Base-by-base conservation (phyloP, 2,113 vertebrate genomes). In the Jacana jacana region DNA sequence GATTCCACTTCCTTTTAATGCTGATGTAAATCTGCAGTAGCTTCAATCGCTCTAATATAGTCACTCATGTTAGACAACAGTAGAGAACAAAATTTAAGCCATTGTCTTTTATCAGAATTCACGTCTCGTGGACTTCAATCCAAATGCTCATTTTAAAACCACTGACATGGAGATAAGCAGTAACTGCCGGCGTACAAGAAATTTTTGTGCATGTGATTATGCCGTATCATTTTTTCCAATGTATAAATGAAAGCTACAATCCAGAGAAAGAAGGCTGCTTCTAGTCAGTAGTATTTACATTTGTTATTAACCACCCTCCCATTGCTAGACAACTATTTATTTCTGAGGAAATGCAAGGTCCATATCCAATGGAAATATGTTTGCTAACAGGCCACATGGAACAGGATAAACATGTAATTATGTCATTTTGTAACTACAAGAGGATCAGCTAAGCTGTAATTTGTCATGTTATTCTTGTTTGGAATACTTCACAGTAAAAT, bases 341-440 rank as follows among this genome's bases (percentile, higher is more conserved):
- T 89, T 72, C 57, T 80, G 61, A 83, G 44, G 81, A 96, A 93
- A 85, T 0, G 4, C 33, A 72, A 81, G 24, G 58, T 51, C 3
- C 6, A 10, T 19, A 89, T 70, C 27, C 33, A 66, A 6, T 16
- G 17, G 39, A 92, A 88, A 82, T 79, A 39, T 17, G 51, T 96
- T 95, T 97, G 91, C 86, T 92, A 79, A 85, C 54, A 91, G 65
- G 79, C 44, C 57, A 81, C 57, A 85, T 66, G 70, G 82, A 91
- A 88, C 48, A 88, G 52, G 27, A 95, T 57, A 82, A 91, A 90
- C 75, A 93, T 75, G 71, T 73, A 86, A 94, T 93, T 83, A 77
- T 81, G 79, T n/a, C 13, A 86, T 86, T 94, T 81, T 64, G 17
- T 89, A 79, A 69, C 24, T 79, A 60, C 49, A 64, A 46, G 44